Evolutionary conservation across 2,113 vertebrate genomes (phyloP).

Genomic region (Ariopsis seemanni): DNA sequence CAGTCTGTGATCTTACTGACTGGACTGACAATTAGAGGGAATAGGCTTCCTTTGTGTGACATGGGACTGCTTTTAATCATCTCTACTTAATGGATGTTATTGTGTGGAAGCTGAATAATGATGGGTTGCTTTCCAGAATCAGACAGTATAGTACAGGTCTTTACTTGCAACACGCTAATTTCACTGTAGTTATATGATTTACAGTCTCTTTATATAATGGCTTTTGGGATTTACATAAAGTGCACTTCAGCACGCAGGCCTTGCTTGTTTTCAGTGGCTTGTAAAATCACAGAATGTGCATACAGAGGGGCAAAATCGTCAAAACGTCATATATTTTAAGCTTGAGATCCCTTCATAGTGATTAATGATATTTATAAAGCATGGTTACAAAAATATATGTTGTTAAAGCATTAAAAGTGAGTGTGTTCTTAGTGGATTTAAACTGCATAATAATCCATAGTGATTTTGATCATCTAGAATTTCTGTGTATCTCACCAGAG

Average conservation of each 20-base stretch:
- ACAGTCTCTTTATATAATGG: background rate
- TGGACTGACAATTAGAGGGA: slow-evolving; percentile 11
- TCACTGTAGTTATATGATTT: background rate
- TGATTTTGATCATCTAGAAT: background rate
- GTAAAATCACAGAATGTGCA: background rate
- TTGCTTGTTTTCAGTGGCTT: background rate
- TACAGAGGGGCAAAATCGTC: too few species aligned
- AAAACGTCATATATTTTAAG: background rate
- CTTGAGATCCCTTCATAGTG: background rate
- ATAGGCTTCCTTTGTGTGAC: slow-evolving; percentile 31
- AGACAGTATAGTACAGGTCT: background rate
- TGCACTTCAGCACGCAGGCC: background rate
- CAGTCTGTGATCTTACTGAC: background rate
- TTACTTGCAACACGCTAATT: background rate
- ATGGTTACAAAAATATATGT: background rate
- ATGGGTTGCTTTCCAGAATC: background rate
- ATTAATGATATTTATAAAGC: background rate
- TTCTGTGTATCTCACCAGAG: background rate
- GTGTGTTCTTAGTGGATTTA: background rate
- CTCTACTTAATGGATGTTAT: background rate
- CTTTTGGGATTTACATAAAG: background rate
- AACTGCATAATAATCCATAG: background rate
- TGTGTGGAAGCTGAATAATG: slow-evolving; percentile 28
- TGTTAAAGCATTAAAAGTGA: background rate
- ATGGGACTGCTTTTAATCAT: slow-evolving; percentile 12